Evolutionary conservation across 1,140 invertebrate species (phyloP).

Genomic region (Bombus haemorrhoidalis): DNA sequence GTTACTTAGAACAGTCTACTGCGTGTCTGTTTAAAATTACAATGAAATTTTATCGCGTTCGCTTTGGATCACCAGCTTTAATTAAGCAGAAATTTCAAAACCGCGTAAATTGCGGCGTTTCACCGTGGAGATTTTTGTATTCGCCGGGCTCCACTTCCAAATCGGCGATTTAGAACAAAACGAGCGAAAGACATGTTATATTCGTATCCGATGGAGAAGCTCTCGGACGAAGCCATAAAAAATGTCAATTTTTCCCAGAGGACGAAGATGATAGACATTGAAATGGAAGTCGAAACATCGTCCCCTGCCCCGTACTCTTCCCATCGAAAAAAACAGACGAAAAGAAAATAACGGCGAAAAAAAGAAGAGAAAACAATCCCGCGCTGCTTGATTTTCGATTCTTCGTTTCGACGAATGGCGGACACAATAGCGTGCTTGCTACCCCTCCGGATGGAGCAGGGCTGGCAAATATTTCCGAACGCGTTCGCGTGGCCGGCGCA

Average conservation of each 20-base stretch:
- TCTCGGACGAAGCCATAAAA: conserved; percentile 9
- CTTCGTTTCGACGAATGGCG: conserved; percentile 12
- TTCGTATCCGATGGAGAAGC: conserved; percentile 3
- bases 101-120: not conserved
- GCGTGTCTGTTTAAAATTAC: not conserved
- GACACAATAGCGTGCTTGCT: conserved; percentile 2
- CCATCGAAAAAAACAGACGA: not conserved
- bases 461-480: conserved; percentile 61
- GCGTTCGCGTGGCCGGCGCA: conserved; percentile 79
- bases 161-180: not conserved
- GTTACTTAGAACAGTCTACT: not conserved
- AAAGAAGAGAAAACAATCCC: conserved; percentile 16
- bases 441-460: not conserved
- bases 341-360: not conserved
- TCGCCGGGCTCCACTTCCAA: not conserved
- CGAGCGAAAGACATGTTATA: not conserved
- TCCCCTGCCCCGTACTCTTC: too few relatives aligned
- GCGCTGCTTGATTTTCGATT: conserved; percentile 34
- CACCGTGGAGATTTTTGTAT: not conserved
- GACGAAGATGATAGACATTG: conserved; percentile 19
- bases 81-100: not conserved
- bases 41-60: not conserved
- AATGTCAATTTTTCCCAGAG: conserved; percentile 14
- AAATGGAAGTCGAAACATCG: conserved; percentile 10
- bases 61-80: not conserved